These are phyloP conservation scores for Rhabdomys pumilio DNA, from an alignment of 2,797 vertebrate genomes.

Conservation along the genomic window DNA sequence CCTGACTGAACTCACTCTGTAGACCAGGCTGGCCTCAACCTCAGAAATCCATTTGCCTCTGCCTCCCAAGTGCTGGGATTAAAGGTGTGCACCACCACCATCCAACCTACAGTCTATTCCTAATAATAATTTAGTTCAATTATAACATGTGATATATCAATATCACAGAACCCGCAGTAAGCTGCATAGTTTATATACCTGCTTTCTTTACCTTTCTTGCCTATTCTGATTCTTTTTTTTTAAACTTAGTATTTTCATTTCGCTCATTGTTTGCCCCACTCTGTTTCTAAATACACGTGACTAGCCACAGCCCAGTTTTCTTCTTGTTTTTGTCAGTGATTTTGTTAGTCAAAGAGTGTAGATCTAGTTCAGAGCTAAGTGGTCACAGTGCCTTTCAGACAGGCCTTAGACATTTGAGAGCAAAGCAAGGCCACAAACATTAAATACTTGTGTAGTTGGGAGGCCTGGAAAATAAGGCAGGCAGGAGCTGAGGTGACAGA, in stretches of 20 bases:
- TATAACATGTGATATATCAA: neutral
- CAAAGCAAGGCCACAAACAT: neutral
- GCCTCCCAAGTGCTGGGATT: no score
- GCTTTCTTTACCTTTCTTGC: neutral
- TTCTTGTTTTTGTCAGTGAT: neutral
- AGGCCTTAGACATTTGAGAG: neutral
- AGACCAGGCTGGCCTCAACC: no score
- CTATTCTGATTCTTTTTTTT: neutral
- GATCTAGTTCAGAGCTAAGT: neutral
- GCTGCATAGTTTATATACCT: no score
- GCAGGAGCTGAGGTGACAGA: neutral
- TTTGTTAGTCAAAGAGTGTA: neutral
- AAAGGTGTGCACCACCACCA: no score
- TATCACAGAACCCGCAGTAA: neutral
- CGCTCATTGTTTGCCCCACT: neutral
- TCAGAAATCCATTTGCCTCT: no score
- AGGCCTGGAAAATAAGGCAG: accelerated
- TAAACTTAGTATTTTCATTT: neutral
- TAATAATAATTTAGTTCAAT: neutral
- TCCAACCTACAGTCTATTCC: neutral
- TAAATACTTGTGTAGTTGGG: neutral
- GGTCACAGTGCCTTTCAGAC: neutral
- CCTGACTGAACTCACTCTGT: no score
- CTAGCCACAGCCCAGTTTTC: neutral
- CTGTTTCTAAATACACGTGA: neutral